These are phyloP conservation scores for Peromyscus californicus DNA, from an alignment of 2,113 vertebrate species.

Conservation along the genomic window DNA sequence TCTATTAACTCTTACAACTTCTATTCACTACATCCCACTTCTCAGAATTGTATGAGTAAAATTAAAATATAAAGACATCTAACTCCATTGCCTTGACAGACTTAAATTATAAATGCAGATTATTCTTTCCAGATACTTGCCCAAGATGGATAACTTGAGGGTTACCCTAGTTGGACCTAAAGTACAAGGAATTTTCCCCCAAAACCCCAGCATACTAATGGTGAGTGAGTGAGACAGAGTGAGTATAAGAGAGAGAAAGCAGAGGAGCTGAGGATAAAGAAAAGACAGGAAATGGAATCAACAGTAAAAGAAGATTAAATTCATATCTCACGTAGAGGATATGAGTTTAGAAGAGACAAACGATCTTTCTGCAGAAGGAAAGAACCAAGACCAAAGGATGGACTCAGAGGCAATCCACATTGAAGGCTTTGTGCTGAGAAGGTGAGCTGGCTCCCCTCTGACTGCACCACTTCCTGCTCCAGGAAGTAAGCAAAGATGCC, in stretches of 20 bases:
- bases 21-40: neutral
- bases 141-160: neutral
- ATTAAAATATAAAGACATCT: neutral
- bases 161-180: neutral
- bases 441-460: neutral
- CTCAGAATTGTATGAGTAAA: neutral
- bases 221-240: neutral
- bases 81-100: neutral
- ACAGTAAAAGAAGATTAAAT: neutral
- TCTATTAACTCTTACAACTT: neutral
- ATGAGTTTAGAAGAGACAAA: neutral
- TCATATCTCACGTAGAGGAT: neutral
- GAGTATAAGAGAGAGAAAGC: neutral
- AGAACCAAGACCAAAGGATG: neutral
- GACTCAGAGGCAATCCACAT: neutral
- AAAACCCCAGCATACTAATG: neutral
- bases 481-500: neutral
- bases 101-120: neutral
- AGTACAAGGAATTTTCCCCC: neutral
- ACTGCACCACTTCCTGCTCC: neutral
- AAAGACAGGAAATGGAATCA: neutral
- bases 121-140: neutral
- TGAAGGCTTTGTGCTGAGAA: conserved; percentile 4
- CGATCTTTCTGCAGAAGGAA: neutral
- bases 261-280: neutral